Base-by-base conservation (phyloP, 2,888 invertebrate genomes). In the Allacma fusca region DNA sequence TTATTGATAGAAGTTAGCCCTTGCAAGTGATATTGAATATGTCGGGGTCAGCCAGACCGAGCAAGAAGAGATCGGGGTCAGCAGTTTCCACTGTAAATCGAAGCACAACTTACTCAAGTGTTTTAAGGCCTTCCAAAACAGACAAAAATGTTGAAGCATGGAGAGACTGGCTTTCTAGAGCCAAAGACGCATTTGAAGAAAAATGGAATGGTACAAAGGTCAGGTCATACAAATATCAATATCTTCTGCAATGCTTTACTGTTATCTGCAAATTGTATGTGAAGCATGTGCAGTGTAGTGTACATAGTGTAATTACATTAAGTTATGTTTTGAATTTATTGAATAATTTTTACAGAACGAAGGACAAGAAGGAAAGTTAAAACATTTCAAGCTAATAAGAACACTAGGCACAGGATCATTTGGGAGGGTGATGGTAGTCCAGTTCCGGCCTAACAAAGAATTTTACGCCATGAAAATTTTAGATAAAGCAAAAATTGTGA, bases 391-490 rank as follows among this genome's bases (percentile, higher is more conserved):
- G 87, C 91, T 98, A 81, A 96, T 98, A 88, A 98, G 98, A 90
- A 99, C 99, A 50, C 91, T 99, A 85, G 99, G 99, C 75, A 99
- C 99, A 19, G 99, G 99, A 77, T 98, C 98, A 1, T 99, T 99
- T 88, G 82, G 83, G 43, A 79, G 80, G 2, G 82, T 83, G 24
- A 81, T 82, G 75, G 78, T 83, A 1, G 82, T 83, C 2, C 81
- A 82, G 69, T 80, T 80, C 70, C 50, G 43, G 26, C 9, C 59
- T 19, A 62, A 73, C 1, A 95, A 96, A 90, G 95, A 97, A 88
- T 98, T 95, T 88, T 98, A 95, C 88, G 99, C 99, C 85, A 99
- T 99, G 99, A 99, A 99, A 91, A 99, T 99, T 88, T 92, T 99
- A 86, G 98, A 99, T 88, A 99, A 99, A 91, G 98, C 98, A 88